These are phyloP conservation scores for Ophonus ardosiacus DNA, from an alignment of 2,888 invertebrate genomes.

Conservation along the genomic window DNA sequence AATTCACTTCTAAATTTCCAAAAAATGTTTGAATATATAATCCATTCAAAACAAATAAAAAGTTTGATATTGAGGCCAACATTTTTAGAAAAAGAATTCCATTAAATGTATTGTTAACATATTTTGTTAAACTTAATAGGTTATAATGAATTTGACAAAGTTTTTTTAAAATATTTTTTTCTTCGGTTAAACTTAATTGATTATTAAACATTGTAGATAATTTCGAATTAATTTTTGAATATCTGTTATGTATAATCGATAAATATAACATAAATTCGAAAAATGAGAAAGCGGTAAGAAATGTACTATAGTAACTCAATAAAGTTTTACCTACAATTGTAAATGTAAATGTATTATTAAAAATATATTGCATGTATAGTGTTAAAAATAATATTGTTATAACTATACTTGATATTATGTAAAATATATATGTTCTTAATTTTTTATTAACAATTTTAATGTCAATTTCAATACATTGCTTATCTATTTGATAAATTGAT, in stretches of 20 bases:
- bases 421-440: not conserved
- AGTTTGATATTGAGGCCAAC: not conserved
- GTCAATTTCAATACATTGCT: not conserved
- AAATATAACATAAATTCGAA: not conserved
- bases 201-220: not conserved
- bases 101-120: not conserved
- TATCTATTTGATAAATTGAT: not conserved
- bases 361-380: not conserved
- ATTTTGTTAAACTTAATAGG: not conserved
- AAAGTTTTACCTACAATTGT: not conserved
- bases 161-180: conserved; percentile 4
- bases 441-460: not conserved
- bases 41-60: not conserved
- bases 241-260: not conserved
- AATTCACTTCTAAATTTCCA: not conserved
- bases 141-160: not conserved
- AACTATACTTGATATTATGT: not conserved
- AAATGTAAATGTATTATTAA: not conserved
- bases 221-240: not conserved
- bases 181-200: not conserved
- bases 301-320: not conserved
- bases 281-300: not conserved
- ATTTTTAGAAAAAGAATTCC: not conserved
- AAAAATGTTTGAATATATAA: not conserved
- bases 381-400: not conserved